Conservation (phyloP, 2,113 vertebrate species). For the Aix galericulata region DNA sequence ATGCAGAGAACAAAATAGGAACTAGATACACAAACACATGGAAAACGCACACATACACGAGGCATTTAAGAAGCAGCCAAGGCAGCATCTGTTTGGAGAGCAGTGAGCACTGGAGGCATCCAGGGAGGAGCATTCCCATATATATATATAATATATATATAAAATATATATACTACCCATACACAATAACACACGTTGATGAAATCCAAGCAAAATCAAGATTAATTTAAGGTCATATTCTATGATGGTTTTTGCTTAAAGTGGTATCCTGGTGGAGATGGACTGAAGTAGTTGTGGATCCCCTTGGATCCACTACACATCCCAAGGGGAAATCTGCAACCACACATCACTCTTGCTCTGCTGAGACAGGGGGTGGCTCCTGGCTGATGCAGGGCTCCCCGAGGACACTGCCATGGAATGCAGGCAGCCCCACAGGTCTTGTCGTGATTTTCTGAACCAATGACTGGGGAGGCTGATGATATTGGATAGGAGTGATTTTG, state of each 20-base stretch:
- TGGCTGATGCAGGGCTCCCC: not conserved
- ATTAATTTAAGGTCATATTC: not conserved
- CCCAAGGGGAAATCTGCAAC: not conserved
- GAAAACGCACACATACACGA: rapidly evolving
- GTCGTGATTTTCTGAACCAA: not conserved
- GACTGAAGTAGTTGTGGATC: not conserved
- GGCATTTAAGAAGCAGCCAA: not conserved
- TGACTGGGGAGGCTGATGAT: not conserved
- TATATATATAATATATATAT: no score
- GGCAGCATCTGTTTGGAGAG: not conserved
- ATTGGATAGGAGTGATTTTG: not conserved
- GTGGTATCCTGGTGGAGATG: not conserved
- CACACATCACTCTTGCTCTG: not conserved
- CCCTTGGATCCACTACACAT: not conserved
- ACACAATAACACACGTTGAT: not conserved
- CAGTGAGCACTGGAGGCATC: not conserved
- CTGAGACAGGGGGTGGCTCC: not conserved
- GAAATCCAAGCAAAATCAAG: not conserved
- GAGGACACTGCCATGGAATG: not conserved
- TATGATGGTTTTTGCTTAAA: not conserved
- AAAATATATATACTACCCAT: not conserved
- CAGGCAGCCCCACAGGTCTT: not conserved
- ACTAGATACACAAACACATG: not conserved
- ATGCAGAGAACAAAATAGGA: not conserved
- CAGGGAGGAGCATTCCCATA: not conserved